A percentile compares a stretch with the other conserved stretches of the same genome.
phyloP scores from a whole-genome alignment of 2,888 invertebrate species.

The Eupithecia inturbata region DNA sequence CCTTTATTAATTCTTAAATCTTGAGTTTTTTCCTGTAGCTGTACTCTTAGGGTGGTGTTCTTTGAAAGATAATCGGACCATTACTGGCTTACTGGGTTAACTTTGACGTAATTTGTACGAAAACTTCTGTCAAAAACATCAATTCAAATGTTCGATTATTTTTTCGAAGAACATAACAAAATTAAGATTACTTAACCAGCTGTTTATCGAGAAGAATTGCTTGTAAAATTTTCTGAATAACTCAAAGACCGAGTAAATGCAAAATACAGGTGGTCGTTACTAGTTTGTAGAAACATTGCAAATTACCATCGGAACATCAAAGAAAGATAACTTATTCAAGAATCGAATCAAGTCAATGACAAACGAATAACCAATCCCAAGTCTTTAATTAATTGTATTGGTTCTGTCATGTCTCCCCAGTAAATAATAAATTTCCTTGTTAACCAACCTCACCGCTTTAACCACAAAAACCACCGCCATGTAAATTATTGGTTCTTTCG shows the following conservation, averaged over 20 bases:
- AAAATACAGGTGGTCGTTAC: neutral
- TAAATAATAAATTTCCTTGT: constrained; percentile 32
- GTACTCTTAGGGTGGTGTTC: too few relatives aligned
- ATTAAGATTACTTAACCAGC: neutral
- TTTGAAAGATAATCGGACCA: too few relatives aligned
- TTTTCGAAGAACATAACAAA: too few relatives aligned
- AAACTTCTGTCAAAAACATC: too few relatives aligned
- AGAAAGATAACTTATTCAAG: constrained; percentile 5
- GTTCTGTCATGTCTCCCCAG: constrained; percentile 32
- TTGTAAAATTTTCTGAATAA: neutral
- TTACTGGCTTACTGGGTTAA: too few relatives aligned
- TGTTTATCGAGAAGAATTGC: too few relatives aligned
- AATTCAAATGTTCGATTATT: too few relatives aligned
- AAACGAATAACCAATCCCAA: constrained; percentile 37
- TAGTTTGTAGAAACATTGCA: neutral
- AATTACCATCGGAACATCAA: constrained; percentile 1
- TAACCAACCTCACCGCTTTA: constrained; percentile 45
- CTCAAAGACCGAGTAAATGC: neutral
- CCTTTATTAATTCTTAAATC: too few relatives aligned
- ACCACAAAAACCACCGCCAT: constrained; percentile 37
- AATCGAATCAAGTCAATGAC: constrained; percentile 20
- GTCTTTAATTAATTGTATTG: constrained; percentile 41
- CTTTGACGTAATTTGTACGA: too few relatives aligned
- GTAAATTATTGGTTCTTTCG: constrained; percentile 39
- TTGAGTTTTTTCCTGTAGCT: too few relatives aligned